Evolutionary conservation across 2,797 vertebrate genomes (phyloP), one percentile per base, ranked within the genome.

Genomic region (Poeciliopsis infans): DNA sequence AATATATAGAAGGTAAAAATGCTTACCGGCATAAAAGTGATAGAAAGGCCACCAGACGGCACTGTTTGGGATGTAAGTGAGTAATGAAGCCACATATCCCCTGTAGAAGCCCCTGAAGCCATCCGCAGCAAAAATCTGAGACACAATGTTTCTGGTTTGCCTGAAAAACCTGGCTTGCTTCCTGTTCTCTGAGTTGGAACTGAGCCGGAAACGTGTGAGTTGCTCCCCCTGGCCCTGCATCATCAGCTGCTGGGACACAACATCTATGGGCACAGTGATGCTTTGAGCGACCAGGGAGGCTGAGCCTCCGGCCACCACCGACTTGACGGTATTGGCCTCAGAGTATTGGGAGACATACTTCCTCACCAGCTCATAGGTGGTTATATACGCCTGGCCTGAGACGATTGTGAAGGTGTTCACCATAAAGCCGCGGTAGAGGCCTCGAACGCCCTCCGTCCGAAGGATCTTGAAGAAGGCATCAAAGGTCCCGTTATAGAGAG

Each of bases 31-130:
- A 57, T 99, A 99, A 83, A 99, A 99, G 89, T 99, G 98, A 85
- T 99, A 99, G 94, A 99, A 99, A 66, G 98, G 98, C 98, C 98
- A 99, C 98, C 98, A 99, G 25, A 97, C 97, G 0, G 98, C 98
- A 3, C 98, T 99, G 94, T 99, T 99, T 18, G 98, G 98, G 89
- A 99, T 99, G 77, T 99, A 99, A 7, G 98, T 99, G 68, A 99
- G 96, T 68, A 99, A 93, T 0, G 98, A 99, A 8, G 98, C 98
- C 84, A 98, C 96, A 0, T 99, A 99, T 75, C 98, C 98, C 71
- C 97, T 91, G 94, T 99, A 99, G 92, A 99, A 99, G 1, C 98
- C 98, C 0, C 95, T 90, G 7, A 97, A 91, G 5, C 98, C 98
- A 1, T 99, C 98, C 0, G 93, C 96, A 68, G 90, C 95, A 92